A percentile compares a stretch with the other conserved stretches of the same genome.
These are phyloP conservation scores for Sinocyclocheilus rhinocerous DNA, from an alignment of 2,113 vertebrate species.

Conservation along the genomic window DNA sequence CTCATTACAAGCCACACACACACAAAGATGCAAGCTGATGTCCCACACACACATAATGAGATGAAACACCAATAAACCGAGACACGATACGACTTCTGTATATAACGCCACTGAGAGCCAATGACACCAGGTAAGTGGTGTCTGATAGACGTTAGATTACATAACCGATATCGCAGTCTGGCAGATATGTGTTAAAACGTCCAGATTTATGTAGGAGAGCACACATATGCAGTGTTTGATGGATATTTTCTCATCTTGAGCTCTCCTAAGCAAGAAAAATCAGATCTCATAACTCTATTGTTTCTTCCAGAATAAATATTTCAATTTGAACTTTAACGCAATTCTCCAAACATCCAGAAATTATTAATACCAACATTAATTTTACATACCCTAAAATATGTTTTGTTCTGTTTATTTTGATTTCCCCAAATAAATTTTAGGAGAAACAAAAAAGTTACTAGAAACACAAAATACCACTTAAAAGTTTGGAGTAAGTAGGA, in stretches of 20 bases:
- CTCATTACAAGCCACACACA: conserved; percentile 55
- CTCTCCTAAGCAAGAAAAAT: not conserved
- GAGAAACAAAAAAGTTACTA: not conserved
- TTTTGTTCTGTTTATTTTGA: not conserved
- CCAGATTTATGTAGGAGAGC: conserved; percentile 20
- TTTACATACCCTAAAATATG: not conserved
- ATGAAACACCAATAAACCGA: not conserved
- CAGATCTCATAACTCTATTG: not conserved
- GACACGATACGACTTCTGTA: conserved; percentile 1
- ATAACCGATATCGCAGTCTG: not conserved
- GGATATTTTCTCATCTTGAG: not conserved
- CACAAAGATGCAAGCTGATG: conserved; percentile 7
- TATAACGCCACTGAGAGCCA: conserved; percentile 10
- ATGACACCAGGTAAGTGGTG: conserved; percentile 24
- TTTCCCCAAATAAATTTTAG: not conserved
- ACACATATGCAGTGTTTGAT: not conserved
- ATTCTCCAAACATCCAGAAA: not conserved
- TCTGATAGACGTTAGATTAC: conserved; percentile 29
- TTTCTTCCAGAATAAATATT: not conserved
- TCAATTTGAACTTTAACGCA: not conserved
- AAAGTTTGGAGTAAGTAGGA: too few relatives aligned
- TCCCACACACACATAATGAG: not conserved
- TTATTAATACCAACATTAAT: not conserved
- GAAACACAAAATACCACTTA: not conserved
- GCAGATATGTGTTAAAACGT: conserved; percentile 30